Evolutionary conservation across 2,113 vertebrate genomes (phyloP).

Genomic region (Tachysurus fulvidraco): DNA sequence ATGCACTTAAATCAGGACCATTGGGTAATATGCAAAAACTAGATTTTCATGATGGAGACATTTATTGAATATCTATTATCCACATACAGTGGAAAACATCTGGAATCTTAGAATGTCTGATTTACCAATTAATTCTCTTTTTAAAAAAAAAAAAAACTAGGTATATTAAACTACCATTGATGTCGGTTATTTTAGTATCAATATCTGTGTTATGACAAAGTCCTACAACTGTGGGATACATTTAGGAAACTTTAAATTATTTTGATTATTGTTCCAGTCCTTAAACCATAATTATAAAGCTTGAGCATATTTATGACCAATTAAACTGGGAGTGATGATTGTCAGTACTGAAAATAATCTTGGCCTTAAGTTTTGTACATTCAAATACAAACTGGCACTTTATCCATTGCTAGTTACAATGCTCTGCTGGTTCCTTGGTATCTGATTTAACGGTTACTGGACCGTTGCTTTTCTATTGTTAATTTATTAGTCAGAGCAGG

Average conservation of each 20-base stretch:
- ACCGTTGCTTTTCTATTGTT: conserved; percentile 37
- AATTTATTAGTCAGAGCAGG: conserved; percentile 48
- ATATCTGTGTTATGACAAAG: conserved; percentile 46
- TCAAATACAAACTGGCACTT: conserved; percentile 35
- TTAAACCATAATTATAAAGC: conserved; percentile 64
- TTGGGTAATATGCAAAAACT: conserved; percentile 1
- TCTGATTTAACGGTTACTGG: conserved; percentile 35
- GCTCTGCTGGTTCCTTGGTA: conserved; percentile 32
- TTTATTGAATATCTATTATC: background rate
- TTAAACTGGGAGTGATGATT: conserved; percentile 44
- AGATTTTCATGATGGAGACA: background rate
- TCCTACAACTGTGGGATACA: conserved; percentile 46
- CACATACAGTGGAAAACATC: background rate
- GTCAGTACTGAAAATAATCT: conserved; percentile 48
- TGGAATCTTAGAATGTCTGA: conserved; percentile 17
- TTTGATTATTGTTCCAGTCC: conserved; percentile 55
- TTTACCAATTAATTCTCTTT: background rate
- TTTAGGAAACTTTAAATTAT: conserved; percentile 70
- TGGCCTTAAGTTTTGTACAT: conserved; percentile 46
- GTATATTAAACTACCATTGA: conserved; percentile 36
- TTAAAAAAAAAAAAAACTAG: too few species aligned
- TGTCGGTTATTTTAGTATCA: conserved; percentile 45
- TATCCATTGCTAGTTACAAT: conserved; percentile 28
- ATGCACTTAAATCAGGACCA: conserved; percentile 12
- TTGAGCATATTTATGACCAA: conserved; percentile 71